Evolutionary conservation across 2,888 invertebrate species (phyloP).

Genomic region (Phragmatobia fuliginosa): DNA sequence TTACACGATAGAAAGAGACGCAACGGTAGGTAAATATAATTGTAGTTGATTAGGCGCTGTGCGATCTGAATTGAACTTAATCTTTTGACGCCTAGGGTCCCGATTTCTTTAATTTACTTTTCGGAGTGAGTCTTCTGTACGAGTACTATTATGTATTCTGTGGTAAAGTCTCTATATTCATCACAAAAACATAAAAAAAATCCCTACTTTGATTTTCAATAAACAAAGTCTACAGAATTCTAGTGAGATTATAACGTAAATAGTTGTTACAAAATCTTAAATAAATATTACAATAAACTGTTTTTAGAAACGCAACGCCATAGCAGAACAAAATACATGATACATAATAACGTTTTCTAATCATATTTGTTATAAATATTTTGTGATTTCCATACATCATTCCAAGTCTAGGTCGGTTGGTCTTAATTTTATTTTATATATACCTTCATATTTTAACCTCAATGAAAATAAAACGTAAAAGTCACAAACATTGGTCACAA

Average conservation of each 20-base stretch:
- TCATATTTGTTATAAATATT: background rate
- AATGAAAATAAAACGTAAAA: background rate
- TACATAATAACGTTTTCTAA: no score
- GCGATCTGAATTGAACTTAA: no score
- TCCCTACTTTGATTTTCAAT: background rate
- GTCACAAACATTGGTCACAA: no score
- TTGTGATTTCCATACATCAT: background rate
- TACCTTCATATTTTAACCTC: background rate
- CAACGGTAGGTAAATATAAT: no score
- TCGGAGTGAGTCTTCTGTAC: no score
- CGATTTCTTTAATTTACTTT: no score
- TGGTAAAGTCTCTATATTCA: no score
- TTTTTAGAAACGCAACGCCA: background rate
- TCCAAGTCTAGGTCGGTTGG: background rate
- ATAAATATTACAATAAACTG: background rate
- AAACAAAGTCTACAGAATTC: background rate
- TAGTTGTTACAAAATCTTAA: background rate
- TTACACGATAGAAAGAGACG: no score
- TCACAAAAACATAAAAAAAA: no score
- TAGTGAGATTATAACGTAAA: background rate
- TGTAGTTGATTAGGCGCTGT: no score
- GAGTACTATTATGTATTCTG: no score
- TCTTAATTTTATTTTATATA: background rate
- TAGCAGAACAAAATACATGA: background rate
- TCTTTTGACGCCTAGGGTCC: no score